Percentiles rank a stretch among this genome's conserved stretches.
phyloP scores from a whole-genome alignment of 2,113 vertebrate species.

The Cichladusa arquata region DNA sequence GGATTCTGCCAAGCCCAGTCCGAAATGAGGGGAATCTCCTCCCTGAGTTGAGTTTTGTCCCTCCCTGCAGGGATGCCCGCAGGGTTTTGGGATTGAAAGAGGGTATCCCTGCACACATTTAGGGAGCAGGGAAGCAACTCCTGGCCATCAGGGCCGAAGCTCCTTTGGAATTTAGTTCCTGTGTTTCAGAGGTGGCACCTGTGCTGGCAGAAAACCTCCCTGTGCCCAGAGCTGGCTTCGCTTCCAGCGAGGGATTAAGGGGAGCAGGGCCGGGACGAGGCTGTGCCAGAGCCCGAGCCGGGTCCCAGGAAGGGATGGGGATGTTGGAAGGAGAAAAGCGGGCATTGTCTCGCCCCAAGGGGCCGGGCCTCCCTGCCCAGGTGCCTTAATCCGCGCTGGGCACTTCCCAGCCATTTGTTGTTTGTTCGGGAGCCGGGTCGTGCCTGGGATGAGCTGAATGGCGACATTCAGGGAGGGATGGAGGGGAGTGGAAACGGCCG shows the following conservation, averaged over 20 bases:
- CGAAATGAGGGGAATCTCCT: neutral
- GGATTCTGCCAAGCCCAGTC: neutral
- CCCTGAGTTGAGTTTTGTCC: neutral
- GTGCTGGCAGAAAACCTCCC: neutral
- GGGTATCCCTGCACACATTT: neutral
- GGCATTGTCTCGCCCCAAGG: neutral
- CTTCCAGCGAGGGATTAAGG: neutral
- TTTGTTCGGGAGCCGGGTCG: neutral
- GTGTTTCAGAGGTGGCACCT: neutral
- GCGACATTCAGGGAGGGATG: neutral
- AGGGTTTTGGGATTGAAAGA: accelerated
- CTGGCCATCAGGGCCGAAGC: neutral
- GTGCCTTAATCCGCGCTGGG: neutral
- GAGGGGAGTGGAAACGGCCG: neutral
- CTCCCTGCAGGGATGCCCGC: accelerated
- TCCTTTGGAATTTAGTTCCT: neutral
- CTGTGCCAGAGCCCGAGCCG: neutral
- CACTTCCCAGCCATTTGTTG: neutral
- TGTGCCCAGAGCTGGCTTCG: neutral
- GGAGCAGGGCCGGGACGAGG: neutral
- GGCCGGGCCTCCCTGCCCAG: neutral
- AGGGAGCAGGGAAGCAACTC: neutral
- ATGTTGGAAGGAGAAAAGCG: neutral
- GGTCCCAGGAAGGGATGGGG: neutral
- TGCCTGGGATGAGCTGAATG: neutral